A percentile compares a stretch with the other conserved stretches of the same genome.
Evolutionary conservation across 2,113 vertebrate genomes (phyloP).

Genomic region (Pyrgilauda ruficollis): DNA sequence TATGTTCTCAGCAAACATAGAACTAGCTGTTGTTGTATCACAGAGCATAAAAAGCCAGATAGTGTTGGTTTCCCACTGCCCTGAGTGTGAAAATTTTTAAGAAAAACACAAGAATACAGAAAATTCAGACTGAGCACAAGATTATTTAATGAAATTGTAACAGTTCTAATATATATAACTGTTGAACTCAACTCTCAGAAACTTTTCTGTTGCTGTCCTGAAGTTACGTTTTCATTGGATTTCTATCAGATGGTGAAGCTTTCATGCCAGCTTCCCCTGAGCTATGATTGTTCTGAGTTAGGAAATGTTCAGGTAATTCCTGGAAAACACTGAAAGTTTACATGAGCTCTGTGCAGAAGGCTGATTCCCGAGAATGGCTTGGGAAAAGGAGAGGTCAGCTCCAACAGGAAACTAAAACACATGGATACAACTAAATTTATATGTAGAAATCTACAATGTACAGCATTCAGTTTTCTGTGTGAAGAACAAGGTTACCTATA

Average conservation of each 20-base stretch:
- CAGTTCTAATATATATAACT: background rate
- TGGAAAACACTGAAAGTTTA: background rate
- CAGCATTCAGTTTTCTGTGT: background rate
- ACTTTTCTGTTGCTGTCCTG: background rate
- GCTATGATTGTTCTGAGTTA: background rate
- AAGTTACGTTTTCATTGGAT: background rate
- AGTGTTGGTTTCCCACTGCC: background rate
- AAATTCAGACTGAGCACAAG: background rate
- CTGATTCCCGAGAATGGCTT: background rate
- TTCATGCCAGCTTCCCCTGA: background rate
- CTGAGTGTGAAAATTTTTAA: background rate
- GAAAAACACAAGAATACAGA: background rate
- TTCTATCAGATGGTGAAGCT: background rate
- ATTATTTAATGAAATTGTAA: background rate
- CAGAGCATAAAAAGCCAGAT: background rate
- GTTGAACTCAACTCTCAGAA: background rate
- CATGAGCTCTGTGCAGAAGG: background rate
- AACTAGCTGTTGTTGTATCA: background rate
- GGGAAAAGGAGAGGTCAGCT: background rate
- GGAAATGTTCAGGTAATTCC: background rate
- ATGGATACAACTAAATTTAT: background rate
- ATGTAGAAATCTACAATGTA: background rate
- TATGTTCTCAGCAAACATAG: background rate
- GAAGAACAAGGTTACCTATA: background rate
- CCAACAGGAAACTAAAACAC: background rate